These are phyloP conservation scores for Calameuta pallipes DNA, from an alignment of 2,888 invertebrate genomes.

Conservation along the genomic window DNA sequence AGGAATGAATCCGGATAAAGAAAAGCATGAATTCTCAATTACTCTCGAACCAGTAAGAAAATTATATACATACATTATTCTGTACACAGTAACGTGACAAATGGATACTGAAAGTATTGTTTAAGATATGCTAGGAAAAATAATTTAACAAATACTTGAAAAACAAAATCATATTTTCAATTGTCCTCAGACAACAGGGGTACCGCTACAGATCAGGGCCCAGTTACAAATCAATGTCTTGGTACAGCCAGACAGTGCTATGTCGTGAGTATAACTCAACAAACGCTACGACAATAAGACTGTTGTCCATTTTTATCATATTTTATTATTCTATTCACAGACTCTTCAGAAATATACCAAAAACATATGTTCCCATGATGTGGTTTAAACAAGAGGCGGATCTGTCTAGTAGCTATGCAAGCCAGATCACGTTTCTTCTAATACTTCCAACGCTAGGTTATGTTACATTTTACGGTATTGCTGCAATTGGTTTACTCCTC, in stretches of 20 bases:
- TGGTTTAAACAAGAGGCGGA: constrained; percentile 80
- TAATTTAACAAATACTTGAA: constrained; percentile 8
- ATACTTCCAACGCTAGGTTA: constrained; percentile 69
- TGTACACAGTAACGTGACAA: not conserved
- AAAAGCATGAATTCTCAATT: constrained; percentile 75
- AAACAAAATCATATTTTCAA: not conserved
- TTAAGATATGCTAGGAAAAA: constrained; percentile 4
- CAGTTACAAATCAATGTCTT: constrained; percentile 82
- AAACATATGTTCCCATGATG: constrained; percentile 77
- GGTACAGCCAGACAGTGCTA: constrained; percentile 68
- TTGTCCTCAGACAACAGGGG: constrained; percentile 72
- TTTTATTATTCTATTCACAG: constrained; percentile 62
- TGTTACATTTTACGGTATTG: constrained; percentile 70
- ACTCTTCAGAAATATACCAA: constrained; percentile 69
- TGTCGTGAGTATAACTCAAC: constrained; percentile 67
- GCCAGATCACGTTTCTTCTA: constrained; percentile 69
- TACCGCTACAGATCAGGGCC: constrained; percentile 80
- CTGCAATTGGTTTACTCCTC: constrained; percentile 65
- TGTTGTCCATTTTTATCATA: not conserved
- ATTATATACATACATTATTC: not conserved
- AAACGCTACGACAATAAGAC: not conserved
- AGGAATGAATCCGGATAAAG: constrained; percentile 76
- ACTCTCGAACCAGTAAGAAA: constrained; percentile 75
- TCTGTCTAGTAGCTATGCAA: constrained; percentile 71
- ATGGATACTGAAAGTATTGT: not conserved